Conservation (phyloP, 2,113 vertebrate species). For the Mesitornis unicolor region DNA sequence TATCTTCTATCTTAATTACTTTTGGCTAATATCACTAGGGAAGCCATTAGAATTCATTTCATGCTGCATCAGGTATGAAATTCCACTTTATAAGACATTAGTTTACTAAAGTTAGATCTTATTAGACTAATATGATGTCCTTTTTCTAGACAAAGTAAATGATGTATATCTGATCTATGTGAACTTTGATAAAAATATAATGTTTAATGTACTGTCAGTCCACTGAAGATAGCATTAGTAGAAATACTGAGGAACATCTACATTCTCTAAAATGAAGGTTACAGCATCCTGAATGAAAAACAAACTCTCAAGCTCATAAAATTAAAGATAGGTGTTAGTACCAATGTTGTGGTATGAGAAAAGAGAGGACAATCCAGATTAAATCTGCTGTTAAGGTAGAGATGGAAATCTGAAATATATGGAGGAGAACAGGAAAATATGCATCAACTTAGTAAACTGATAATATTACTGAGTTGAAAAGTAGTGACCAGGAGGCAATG, state of each 20-base stretch:
- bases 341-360: not conserved
- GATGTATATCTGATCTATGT: not conserved
- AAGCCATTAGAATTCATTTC: constrained; percentile 19
- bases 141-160: not conserved
- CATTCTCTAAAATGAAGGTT: not conserved
- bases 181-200: not conserved
- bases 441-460: not conserved
- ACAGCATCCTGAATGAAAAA: not conserved
- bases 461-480: not conserved
- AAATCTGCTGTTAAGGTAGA: not conserved
- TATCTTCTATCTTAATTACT: not conserved
- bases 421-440: not conserved
- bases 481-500: not conserved
- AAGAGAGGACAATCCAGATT: not conserved
- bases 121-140: not conserved
- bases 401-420: not conserved
- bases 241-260: not conserved
- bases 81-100: not conserved
- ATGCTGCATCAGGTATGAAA: not conserved
- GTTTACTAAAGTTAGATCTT: not conserved
- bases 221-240: not conserved
- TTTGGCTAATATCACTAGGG: not conserved
- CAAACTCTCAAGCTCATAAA: not conserved
- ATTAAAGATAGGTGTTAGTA: not conserved
- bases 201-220: not conserved